Percentiles rank a stretch among this genome's conserved stretches.
Conservation (phyloP, 2,797 vertebrate genomes). For the Myotis daubentonii region DNA sequence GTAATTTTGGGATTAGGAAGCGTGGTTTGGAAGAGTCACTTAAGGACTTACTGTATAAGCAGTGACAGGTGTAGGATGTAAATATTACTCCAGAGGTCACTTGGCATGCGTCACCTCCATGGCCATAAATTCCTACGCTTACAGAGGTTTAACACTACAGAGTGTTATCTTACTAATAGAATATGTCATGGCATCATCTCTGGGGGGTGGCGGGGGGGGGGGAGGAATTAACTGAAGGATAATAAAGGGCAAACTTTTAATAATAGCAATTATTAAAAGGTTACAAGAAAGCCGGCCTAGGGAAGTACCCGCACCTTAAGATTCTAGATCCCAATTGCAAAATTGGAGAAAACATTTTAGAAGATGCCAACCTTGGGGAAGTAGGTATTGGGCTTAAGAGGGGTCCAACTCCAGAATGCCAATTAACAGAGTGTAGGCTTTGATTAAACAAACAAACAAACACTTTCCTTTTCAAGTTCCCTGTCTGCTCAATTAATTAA, state of each 20-base stretch:
- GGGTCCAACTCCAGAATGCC: background rate
- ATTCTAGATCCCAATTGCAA: background rate
- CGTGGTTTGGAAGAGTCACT: background rate
- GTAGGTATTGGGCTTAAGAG: background rate
- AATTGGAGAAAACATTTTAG: background rate
- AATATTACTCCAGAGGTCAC: background rate
- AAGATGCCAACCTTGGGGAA: background rate
- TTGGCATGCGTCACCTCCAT: background rate
- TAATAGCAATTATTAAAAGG: background rate
- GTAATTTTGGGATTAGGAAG: background rate
- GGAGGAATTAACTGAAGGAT: background rate
- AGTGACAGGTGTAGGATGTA: background rate
- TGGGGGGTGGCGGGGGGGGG: background rate
- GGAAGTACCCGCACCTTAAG: background rate
- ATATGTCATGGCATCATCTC: background rate
- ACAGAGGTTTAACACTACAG: background rate
- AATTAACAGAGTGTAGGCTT: background rate
- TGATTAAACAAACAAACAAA: background rate
- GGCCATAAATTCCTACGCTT: background rate
- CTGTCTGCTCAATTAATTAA: background rate
- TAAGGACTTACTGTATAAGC: background rate
- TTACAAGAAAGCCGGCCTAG: background rate
- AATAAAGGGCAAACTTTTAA: constrained; percentile 1
- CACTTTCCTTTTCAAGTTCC: background rate
- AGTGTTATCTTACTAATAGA: constrained; percentile 40